Evolutionary conservation across 2,113 vertebrate species (phyloP), one percentile per base, ranked within the genome.

Genomic region (Condylura cristata): DNA sequence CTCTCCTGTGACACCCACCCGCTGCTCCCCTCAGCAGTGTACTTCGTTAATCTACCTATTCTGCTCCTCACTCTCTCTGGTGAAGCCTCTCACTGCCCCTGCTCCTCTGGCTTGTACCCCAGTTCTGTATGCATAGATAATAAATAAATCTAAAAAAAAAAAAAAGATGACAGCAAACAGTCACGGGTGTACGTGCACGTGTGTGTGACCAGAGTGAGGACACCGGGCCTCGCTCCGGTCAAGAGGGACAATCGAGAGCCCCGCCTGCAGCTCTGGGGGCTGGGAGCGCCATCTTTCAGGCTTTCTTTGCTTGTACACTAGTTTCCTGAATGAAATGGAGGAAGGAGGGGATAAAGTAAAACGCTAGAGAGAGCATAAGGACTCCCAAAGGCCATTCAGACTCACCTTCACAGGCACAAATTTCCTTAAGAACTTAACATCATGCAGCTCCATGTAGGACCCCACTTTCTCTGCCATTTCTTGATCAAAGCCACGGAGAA

Each of bases 401-500:
- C 98, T 98, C 97, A 98, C 99, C 98, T 98, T 98, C 66, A 98
- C 44, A 9, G 99, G 99, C 32, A 99, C 98, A 89, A 98, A 99
- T 93, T 99, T 98, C 87, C 98, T 98, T 95, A 99, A 93, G 98
- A 99, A 99, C 96, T 99, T 99, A 32, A 99, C 96, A 0, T 99
- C 99, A 0, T 99, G 99, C 5, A 97, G 98, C 96, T 99, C 99
- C 99, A 99, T 99, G 97, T 99, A 95, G 18, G 98, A 97, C 2
- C 99, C 99, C 7, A 99, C 97, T 32, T 91, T 99, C 92, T 99
- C 98, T 48, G 99, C 99, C 99, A 99, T 99, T 91, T 99, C 99
- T 97, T 99, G 99, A 97, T 99, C 99, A 79, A 99, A 99, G 32
- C 99, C 99, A 39, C 99, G 98, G 30, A 99, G 99, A 0, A 99